phyloP scores from a whole-genome alignment of 1,140 invertebrate species.

The Protaetia brevitarsis region DNA sequence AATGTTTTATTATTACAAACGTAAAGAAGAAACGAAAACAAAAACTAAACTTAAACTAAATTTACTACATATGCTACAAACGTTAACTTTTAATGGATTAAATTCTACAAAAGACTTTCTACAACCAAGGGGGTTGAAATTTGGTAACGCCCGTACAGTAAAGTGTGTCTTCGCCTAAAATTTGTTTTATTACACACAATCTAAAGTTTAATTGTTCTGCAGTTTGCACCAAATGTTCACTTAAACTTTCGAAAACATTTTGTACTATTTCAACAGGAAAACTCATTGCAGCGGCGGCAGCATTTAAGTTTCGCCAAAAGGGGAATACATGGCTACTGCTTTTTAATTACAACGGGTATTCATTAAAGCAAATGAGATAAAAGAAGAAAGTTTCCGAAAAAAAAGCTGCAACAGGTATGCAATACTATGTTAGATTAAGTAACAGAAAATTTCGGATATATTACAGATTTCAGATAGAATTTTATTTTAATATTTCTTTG shows the following conservation, averaged over 20 bases:
- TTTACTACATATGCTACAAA: not conserved
- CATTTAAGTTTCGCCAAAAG: too few relatives aligned
- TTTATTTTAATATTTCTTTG: too few relatives aligned
- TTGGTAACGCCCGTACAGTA: not conserved
- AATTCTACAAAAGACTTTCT: not conserved
- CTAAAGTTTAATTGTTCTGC: constrained; percentile 12
- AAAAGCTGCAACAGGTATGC: too few relatives aligned
- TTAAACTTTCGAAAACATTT: not conserved
- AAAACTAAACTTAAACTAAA: not conserved
- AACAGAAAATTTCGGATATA: too few relatives aligned
- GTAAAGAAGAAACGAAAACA: not conserved
- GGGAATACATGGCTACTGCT: too few relatives aligned
- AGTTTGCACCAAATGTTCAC: not conserved
- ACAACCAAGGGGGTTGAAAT: not conserved
- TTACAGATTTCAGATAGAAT: too few relatives aligned
- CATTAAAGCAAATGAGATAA: too few relatives aligned
- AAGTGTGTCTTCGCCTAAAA: not conserved
- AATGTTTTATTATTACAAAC: not conserved
- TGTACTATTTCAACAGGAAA: not conserved
- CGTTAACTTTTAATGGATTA: not conserved
- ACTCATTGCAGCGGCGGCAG: not conserved
- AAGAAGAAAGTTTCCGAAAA: too few relatives aligned
- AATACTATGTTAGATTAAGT: too few relatives aligned
- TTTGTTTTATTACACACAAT: constrained; percentile 12
- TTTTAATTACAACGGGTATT: too few relatives aligned